Percentiles rank a stretch among this genome's conserved stretches.
phyloP scores from a whole-genome alignment of 2,113 vertebrate species.

The Scomber japonicus region DNA sequence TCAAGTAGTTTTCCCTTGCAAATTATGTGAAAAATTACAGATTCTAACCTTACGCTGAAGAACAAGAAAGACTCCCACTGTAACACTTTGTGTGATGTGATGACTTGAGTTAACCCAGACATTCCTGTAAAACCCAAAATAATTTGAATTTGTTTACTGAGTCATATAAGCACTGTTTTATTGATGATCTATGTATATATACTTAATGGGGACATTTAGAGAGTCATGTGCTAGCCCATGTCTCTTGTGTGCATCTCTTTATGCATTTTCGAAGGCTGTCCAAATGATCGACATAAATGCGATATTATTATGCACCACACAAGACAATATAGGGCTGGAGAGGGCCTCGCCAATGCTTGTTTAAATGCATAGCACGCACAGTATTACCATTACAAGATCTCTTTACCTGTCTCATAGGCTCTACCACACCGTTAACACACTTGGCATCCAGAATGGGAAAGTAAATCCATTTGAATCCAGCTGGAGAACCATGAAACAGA shows the following conservation, averaged over 20 bases:
- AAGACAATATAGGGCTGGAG: constrained; percentile 43
- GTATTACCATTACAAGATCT: constrained; percentile 68
- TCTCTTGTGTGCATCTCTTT: constrained; percentile 21
- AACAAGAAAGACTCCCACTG: background rate
- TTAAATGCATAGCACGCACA: constrained; percentile 65
- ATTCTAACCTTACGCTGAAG: background rate
- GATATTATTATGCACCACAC: constrained; percentile 62
- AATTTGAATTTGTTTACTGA: background rate
- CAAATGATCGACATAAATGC: constrained; percentile 53
- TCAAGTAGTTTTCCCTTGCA: constrained; percentile 21
- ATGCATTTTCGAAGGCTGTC: constrained; percentile 47
- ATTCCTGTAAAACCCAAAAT: background rate
- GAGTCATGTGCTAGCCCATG: background rate
- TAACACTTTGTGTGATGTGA: constrained; percentile 4
- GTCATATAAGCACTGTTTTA: background rate
- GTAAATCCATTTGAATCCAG: constrained; percentile 51
- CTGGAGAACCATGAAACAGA: constrained; percentile 13
- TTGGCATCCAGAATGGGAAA: constrained; percentile 50
- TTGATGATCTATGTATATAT: background rate
- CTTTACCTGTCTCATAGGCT: constrained; percentile 69
- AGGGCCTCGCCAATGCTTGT: constrained; percentile 38
- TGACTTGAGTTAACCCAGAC: background rate
- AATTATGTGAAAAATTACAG: constrained; percentile 3
- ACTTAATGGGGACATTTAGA: background rate
- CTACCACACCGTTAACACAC: constrained; percentile 38